phyloP scores from a whole-genome alignment of 2,797 vertebrate genomes.

The Furcifer pardalis region DNA sequence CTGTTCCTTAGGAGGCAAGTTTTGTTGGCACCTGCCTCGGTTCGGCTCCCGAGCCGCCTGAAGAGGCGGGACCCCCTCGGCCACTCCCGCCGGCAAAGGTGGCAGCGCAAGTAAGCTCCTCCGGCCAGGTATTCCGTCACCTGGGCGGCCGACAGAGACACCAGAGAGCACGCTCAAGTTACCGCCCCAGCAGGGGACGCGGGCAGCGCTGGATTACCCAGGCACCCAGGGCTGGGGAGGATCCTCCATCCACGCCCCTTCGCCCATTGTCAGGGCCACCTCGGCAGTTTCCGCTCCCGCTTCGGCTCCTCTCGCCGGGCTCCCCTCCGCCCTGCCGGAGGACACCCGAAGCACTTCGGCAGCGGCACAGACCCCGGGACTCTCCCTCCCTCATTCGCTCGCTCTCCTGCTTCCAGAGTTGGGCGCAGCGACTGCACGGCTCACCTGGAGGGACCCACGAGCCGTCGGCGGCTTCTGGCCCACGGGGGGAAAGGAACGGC shows the following conservation, averaged over 20 bases:
- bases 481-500: neutral
- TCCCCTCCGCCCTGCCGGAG: constrained; percentile 11
- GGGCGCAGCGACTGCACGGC: constrained; percentile 15
- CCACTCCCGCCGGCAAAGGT: neutral
- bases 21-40: neutral
- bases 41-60: too few species aligned
- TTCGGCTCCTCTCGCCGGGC: constrained; percentile 53
- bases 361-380: constrained; percentile 13
- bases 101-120: too few species aligned
- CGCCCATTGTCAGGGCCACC: constrained; percentile 53
- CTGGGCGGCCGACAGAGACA: neutral
- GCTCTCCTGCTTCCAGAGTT: constrained; percentile 8
- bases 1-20: neutral
- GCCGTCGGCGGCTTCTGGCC: neutral
- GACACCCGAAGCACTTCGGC: constrained; percentile 10
- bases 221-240: constrained; percentile 3
- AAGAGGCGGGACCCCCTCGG: neutral
- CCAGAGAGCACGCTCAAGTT: too few species aligned
- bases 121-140: neutral
- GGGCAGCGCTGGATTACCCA: neutral
- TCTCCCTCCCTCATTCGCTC: too few species aligned
- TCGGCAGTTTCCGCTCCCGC: constrained; percentile 58
- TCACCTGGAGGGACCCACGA: neutral
- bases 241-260: constrained; percentile 33
- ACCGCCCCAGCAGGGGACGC: neutral